Percentiles rank a stretch among this genome's conserved stretches.
Evolutionary conservation across 2,797 vertebrate genomes (phyloP).

Genomic region (Paratrypauchen microcephalus): DNA sequence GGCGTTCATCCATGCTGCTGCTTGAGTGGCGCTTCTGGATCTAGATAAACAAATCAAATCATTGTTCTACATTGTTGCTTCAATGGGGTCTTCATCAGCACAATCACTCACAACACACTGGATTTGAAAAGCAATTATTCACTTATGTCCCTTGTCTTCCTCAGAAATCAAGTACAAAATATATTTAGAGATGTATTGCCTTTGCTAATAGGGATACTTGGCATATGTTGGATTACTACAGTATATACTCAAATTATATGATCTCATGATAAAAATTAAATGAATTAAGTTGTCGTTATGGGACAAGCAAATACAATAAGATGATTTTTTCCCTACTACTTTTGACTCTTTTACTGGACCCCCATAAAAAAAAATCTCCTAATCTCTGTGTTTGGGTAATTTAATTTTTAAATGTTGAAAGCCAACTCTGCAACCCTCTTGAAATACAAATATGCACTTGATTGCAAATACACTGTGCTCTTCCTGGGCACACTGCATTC

Average conservation of each 20-base stretch:
- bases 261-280: not conserved
- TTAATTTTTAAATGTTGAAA: no score
- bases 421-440: not conserved
- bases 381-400: no score
- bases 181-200: not conserved
- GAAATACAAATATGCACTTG: not conserved
- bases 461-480: constrained; percentile 12
- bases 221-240: not conserved
- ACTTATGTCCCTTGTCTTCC: not conserved
- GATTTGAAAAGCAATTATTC: constrained; percentile 4
- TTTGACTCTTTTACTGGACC: no score
- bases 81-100: constrained; percentile 14
- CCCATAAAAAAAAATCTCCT: no score
- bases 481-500: constrained; percentile 9
- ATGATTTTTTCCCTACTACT: no score
- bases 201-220: not conserved
- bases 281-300: not conserved
- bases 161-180: not conserved
- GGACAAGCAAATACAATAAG: no score
- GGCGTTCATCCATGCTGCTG: constrained; percentile 94
- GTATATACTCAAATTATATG: not conserved
- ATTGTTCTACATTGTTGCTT: not conserved
- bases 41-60: constrained; percentile 61
- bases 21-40: constrained; percentile 99
- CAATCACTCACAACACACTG: constrained; percentile 10